Base-by-base conservation (phyloP, 2,888 invertebrate species). In the Cheilosia soror region DNA sequence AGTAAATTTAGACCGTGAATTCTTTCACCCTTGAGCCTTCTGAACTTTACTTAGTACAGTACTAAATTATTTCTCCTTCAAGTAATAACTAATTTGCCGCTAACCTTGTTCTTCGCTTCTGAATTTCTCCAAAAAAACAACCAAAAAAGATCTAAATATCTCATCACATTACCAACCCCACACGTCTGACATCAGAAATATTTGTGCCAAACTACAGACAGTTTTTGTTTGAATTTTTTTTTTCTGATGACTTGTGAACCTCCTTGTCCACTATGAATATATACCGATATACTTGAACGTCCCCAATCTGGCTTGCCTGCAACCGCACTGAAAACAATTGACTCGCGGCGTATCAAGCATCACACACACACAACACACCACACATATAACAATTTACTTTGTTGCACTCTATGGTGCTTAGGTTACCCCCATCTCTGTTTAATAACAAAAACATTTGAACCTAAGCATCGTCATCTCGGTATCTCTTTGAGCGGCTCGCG, bases 391-490 rank as follows among this genome's bases (percentile, higher is more conserved):
- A 40, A 40, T 51, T 40, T 66, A 71, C 60, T 49, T 51, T 60
- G 71, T 60, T 60, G 60, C 60, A 60, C 53, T 72, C 51, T 62
- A 13, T 25, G 42, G 31, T 31, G 55, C 72, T 72, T 31, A 62
- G 40, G 62, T 62, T 62, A 42, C 40, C 62, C 29, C 51, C 60
- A 37, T 33, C 47, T 49, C 33, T 29, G 49, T 25, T 31, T 44
- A 47, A 58, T 49, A 49, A 51, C 15, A 60, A 60, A 57, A 51
- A 51, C 37, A 71, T 58, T 71, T 71, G 60, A 71, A 71, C 71
- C 40, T 60, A 51, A 60, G 72, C 60, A 72, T 49, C 72, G 42
- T 72, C 60, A 47, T 69, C 27, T 47, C 40, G 51, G 51, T 31
- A 47, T 37, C 42, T 53, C 37, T 66, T 29, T 40, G 13, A 31